Conservation (phyloP, 2,113 vertebrate genomes). For the Nipponia nippon region DNA sequence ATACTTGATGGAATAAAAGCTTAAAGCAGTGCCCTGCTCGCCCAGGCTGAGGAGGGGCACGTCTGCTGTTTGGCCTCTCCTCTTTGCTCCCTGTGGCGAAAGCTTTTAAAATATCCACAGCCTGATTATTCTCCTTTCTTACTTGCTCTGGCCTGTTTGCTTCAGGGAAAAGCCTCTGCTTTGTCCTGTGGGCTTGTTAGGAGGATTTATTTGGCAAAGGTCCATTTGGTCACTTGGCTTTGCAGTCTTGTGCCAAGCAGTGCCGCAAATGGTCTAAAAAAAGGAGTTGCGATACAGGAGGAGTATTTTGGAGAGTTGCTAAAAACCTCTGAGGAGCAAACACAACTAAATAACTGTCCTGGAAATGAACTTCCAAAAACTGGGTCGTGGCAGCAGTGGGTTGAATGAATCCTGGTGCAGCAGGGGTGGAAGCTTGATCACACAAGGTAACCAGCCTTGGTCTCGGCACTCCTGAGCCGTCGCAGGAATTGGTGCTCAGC, state of each 20-base stretch:
- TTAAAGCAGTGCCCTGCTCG: background rate
- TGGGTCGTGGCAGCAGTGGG: background rate
- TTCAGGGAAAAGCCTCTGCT: background rate
- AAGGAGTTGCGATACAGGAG: background rate
- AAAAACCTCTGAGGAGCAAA: background rate
- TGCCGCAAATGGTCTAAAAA: background rate
- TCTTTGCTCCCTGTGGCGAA: background rate
- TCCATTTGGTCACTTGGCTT: background rate
- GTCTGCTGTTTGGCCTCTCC: background rate
- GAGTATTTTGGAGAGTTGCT: background rate
- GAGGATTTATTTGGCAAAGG: background rate
- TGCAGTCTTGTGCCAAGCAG: background rate
- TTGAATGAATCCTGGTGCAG: background rate
- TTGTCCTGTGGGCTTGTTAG: background rate
- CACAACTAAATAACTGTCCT: background rate
- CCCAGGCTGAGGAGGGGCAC: background rate
- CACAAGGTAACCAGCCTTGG: background rate
- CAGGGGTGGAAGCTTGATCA: background rate
- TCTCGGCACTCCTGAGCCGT: background rate
- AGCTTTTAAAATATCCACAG: background rate
- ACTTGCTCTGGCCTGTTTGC: background rate
- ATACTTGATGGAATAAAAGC: background rate
- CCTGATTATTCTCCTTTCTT: background rate
- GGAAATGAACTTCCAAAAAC: background rate
- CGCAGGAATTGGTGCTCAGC: rapidly evolving